Percentiles rank a stretch among this genome's conserved stretches.
These are phyloP conservation scores for Hydrozoanthus gracilis DNA, from an alignment of 92 coral and sea anemone species.

Conservation along the genomic window DNA sequence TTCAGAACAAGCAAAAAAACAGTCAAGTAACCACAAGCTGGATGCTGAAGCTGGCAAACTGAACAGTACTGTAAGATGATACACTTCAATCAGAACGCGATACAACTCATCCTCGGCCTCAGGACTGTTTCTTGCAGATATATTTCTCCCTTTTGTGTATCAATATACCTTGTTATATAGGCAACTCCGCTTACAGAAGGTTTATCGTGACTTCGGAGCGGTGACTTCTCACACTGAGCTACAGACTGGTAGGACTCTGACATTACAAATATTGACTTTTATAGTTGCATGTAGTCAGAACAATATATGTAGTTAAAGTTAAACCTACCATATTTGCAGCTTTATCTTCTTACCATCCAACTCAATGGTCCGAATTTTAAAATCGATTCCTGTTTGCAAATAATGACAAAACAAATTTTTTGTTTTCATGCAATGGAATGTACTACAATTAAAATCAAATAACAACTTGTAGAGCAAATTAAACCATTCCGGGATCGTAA, in stretches of 20 bases:
- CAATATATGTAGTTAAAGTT: not conserved
- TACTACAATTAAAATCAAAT: conserved; percentile 28
- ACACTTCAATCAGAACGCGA: not conserved
- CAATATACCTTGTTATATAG: not conserved
- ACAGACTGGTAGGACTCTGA: not conserved
- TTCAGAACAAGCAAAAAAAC: not conserved
- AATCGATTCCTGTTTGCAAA: conserved; percentile 89
- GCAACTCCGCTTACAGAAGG: not conserved
- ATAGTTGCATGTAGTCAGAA: not conserved
- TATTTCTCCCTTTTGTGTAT: not conserved
- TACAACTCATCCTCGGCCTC: not conserved
- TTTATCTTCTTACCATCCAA: conserved; percentile 98
- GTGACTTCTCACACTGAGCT: not conserved
- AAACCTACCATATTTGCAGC: conserved; percentile 94
- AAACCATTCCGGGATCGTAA: conserved; percentile 1
- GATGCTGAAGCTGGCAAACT: not conserved
- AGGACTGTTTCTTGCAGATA: not conserved
- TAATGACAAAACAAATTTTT: conserved; percentile 33
- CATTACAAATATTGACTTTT: not conserved
- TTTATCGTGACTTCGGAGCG: conserved; percentile 7
- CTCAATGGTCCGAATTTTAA: conserved; percentile 96
- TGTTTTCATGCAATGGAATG: conserved; percentile 4
- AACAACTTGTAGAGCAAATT: conserved; percentile 13
- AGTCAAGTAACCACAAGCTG: not conserved
- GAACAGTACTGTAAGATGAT: not conserved